Evolutionary conservation across 1,140 invertebrate genomes (phyloP).

Genomic region (Trissolcus basalis): DNA sequence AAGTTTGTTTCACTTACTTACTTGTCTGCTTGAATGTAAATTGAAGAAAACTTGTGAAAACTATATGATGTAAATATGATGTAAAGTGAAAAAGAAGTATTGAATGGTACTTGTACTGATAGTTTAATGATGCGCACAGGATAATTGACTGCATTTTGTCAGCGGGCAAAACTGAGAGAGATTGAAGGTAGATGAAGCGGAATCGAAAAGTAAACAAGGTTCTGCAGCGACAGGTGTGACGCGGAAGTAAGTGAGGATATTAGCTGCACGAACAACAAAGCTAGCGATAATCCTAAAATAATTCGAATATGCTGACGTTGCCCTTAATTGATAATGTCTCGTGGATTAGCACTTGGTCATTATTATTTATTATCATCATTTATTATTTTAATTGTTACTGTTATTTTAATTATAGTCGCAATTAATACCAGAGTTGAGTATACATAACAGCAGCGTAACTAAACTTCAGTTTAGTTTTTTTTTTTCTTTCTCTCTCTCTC

Average conservation of each 20-base stretch:
- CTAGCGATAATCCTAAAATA: constrained; percentile 71
- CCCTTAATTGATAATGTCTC: background rate
- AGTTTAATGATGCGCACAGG: constrained; percentile 73
- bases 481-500: too few relatives aligned
- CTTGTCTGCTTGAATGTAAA: too few relatives aligned
- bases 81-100: background rate
- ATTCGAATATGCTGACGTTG: constrained; percentile 62
- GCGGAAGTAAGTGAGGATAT: constrained; percentile 72
- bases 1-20: too few relatives aligned
- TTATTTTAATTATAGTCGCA: too few relatives aligned
- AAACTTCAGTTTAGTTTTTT: too few relatives aligned
- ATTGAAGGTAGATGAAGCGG: constrained; percentile 73
- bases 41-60: too few relatives aligned
- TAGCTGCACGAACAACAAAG: constrained; percentile 71
- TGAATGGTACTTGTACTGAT: constrained; percentile 59
- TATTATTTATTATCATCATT: too few relatives aligned
- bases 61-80: too few relatives aligned
- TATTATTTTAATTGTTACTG: too few relatives aligned
- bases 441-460: too few relatives aligned
- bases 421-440: too few relatives aligned
- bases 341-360: too few relatives aligned
- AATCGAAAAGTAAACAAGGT: constrained; percentile 71
- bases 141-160: constrained; percentile 74
- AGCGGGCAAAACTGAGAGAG: constrained; percentile 72
- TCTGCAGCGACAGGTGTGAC: constrained; percentile 68